Base-by-base conservation (phyloP, 2,888 invertebrate species). In the Cyaniris semiargus region DNA sequence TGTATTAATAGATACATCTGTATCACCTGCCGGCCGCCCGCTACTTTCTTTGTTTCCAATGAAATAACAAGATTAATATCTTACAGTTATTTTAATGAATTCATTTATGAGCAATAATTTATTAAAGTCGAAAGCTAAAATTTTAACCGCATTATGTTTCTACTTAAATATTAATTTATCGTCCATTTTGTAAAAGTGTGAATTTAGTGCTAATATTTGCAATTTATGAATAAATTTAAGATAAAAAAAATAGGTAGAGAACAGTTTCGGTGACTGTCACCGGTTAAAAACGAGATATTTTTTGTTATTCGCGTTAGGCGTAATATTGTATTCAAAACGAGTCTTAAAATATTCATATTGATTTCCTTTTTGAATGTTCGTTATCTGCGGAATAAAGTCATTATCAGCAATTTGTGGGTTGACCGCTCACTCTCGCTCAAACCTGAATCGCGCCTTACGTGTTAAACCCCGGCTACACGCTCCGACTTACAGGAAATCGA, bases 391-490 rank as follows among this genome's bases (percentile, higher is more conserved):
- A 66, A 66, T 27, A 66, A 66, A 66, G 66, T 66, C 27, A 66
- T 66, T 66, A 66, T 66, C 27, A 66, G 66, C 23, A 66, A 66
- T 60, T 66, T 66, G 66, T 4, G 15, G 23, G 15, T 66, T 66
- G 66, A 66, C 31, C 66, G 66, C 27, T 66, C 27, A 66, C 66
- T 66, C 66, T 66, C 66, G 66, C 66, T 18, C 66, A 66, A 66
- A 66, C 66, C 66, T 31, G 27, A 27, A 27, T 66, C 13, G 60
- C 66, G 27, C 27, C 5, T 66, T 27, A 31, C 27, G 0, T 31
- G 66, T 31, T 66, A 66, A 15, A 66, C 27, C 66, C 15, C 15
- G 27, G 4, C 15, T 15, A 66, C 27, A 66, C 27, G 27, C 27
- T 27, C 66, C 66, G 66, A 66, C 15, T 66, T 31, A 6, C 66